Conservation (phyloP, 2,113 vertebrate genomes). For the Chloropsis hardwickii region DNA sequence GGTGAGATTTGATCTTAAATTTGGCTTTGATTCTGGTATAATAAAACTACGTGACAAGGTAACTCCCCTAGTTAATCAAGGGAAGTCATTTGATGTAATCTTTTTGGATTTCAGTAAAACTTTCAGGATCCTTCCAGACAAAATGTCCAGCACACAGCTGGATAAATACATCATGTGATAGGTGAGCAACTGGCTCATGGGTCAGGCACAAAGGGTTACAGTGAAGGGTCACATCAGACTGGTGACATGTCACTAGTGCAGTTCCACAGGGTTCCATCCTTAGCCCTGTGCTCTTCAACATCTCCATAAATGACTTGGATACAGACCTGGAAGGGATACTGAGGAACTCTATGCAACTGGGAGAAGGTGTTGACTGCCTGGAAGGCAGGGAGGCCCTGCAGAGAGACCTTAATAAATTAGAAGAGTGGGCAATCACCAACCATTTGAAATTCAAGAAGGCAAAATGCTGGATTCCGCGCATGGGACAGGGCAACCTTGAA, state of each 20-base stretch:
- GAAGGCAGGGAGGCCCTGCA: neutral
- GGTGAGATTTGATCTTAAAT: neutral
- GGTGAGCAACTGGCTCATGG: neutral
- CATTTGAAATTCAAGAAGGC: neutral
- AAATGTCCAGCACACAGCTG: neutral
- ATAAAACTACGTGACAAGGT: neutral
- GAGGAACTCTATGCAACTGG: neutral
- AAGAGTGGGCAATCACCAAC: neutral
- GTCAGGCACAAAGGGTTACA: neutral
- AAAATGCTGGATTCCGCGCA: neutral
- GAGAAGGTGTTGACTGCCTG: neutral
- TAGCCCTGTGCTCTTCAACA: neutral
- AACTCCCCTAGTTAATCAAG: neutral
- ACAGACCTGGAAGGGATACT: neutral
- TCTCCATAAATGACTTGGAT: neutral
- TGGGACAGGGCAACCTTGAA: neutral
- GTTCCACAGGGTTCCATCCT: neutral
- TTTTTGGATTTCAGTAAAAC: neutral
- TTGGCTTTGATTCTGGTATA: neutral
- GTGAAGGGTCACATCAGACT: neutral
- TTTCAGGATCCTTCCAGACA: neutral
- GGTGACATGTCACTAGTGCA: accelerated
- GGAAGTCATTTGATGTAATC: neutral
- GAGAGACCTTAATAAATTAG: neutral
- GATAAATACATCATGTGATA: neutral